Evolutionary conservation across 2,797 vertebrate species (phyloP), one percentile per base, ranked within the genome.

Genomic region (Gymnothorax reevesii): DNA sequence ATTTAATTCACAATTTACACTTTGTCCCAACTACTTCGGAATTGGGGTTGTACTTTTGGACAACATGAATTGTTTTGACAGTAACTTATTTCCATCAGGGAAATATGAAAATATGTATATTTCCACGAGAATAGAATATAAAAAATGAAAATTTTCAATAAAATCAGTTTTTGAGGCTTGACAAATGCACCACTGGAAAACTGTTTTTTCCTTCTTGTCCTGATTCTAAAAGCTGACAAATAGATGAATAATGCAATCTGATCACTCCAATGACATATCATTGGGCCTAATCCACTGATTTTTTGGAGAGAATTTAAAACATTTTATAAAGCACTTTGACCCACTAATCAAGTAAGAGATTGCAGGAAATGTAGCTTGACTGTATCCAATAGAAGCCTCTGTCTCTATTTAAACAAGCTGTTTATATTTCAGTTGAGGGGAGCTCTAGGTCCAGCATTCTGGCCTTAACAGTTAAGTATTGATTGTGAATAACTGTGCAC

Each of bases 311-410:
- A 79, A 79, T 79, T 13, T 42, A 55, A 80, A 80, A 80, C 20
- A 55, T 55, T 80, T 55, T 80, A 80, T 54, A 17, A 80, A 12
- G 77, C 52, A n/a, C 49, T 55, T 49, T 80, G 77, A 80, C 49
- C 49, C 77, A n/a, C 49, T 52, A 88, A 91, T n/a, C 57, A 42
- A 60, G 13, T 49, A 12, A 55, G 55, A 55, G 15, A 80, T 22
- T 55, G 77, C 49, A 80, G 77, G 77, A 80, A 80, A 22, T n/a
- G 17, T 55, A 49, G 20, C 49, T 8, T 17, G 52, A 80, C 77
- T 80, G 77, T 80, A n/a, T 80, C 52, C 77, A 80, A 55, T 55
- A 55, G 15, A 54, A 49, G 52, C 9, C 77, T 52, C 75, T 54
- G 42, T 42, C 13, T 33, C 15, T 80, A 54, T 80, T n/a, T n/a